These are phyloP conservation scores for Microtus pennsylvanicus DNA, from an alignment of 2,113 vertebrate genomes.

Conservation along the genomic window DNA sequence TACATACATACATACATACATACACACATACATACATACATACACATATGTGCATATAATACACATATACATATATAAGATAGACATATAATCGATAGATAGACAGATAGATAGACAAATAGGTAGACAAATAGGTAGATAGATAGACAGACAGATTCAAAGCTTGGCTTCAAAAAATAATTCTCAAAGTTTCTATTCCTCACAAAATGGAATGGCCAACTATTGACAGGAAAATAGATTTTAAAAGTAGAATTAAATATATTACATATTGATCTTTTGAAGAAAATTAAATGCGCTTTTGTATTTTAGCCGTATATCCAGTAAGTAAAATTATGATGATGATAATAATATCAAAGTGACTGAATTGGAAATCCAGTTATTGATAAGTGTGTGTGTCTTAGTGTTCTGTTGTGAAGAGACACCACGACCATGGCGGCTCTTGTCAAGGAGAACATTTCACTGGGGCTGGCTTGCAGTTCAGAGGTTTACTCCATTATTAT, in stretches of 20 bases:
- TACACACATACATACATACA: no score
- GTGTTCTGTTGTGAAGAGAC: background rate
- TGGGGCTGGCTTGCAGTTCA: background rate
- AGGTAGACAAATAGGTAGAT: background rate
- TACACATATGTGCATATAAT: background rate
- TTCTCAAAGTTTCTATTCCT: constrained; percentile 26
- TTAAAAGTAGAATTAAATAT: background rate
- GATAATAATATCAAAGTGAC: constrained; percentile 43
- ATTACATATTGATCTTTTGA: background rate
- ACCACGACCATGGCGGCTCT: background rate
- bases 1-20: background rate
- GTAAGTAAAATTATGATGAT: constrained; percentile 54
- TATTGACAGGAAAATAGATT: constrained; percentile 5
- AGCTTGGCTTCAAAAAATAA: constrained; percentile 49
- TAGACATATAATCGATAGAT: no score
- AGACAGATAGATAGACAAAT: no score
- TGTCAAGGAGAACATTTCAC: background rate
- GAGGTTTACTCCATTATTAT: background rate
- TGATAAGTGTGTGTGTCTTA: background rate
- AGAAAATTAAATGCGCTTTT: constrained; percentile 48
- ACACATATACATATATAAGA: background rate
- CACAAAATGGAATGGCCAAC: constrained; percentile 41
- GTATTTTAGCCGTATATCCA: constrained; percentile 37
- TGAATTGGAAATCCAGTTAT: constrained; percentile 52
- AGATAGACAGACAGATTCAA: background rate